Evolutionary conservation across 2,888 invertebrate genomes (phyloP).

Genomic region (Eutolmus rufibarbis): DNA sequence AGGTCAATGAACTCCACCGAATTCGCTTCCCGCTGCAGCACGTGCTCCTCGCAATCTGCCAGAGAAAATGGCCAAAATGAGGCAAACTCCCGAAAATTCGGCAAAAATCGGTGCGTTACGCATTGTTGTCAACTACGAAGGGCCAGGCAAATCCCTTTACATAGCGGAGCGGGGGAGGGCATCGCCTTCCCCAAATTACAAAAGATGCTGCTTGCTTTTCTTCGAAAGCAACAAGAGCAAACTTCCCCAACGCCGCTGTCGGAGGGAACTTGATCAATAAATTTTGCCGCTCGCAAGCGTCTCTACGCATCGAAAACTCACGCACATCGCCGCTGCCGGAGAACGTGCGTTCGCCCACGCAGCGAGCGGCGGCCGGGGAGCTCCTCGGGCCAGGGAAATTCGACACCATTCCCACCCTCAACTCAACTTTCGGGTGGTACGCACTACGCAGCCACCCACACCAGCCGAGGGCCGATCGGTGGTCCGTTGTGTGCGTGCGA

Average conservation of each 20-base stretch:
- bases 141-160: conserved; percentile 2
- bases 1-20: conserved; percentile 1
- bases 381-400: neutral
- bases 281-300: neutral
- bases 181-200: neutral
- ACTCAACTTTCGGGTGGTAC: neutral
- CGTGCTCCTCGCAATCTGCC: conserved; percentile 4
- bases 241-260: neutral
- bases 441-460: neutral
- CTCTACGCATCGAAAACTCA: neutral
- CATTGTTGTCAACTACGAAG: neutral
- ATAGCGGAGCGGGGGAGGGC: neutral
- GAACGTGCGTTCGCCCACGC: neutral
- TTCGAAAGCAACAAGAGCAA: neutral
- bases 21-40: neutral
- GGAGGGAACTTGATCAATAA: neutral
- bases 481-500: neutral
- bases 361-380: neutral
- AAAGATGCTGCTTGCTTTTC: neutral
- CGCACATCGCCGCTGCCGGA: neutral
- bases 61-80: conserved; percentile 1
- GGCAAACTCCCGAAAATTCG: neutral
- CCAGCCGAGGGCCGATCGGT: neutral
- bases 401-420: conserved; percentile 22
- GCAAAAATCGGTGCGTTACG: neutral